These are phyloP conservation scores for Cinclus mexicanus DNA, from an alignment of 2,113 vertebrate species.

Conservation along the genomic window DNA sequence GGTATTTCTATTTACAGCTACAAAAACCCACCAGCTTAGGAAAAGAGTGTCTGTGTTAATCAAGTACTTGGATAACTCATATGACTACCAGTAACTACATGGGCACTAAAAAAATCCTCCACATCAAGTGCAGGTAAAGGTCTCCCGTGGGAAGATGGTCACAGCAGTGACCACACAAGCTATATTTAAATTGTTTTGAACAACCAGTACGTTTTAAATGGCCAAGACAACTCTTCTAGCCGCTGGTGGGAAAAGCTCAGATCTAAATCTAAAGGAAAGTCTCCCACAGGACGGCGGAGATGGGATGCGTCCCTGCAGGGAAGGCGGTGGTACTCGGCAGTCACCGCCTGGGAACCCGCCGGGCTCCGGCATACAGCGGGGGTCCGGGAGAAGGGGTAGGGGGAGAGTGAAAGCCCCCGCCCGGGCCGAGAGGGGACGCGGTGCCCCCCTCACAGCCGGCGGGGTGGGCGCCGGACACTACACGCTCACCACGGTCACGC, in stretches of 20 bases:
- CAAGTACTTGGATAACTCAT: neutral
- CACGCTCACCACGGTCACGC: neutral
- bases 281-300: neutral
- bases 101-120: neutral
- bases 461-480: neutral
- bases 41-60: neutral
- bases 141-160: neutral
- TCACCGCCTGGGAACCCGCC: neutral
- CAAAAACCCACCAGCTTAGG: neutral
- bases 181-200: conserved; percentile 3
- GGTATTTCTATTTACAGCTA: conserved; percentile 13
- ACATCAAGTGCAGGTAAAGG: neutral
- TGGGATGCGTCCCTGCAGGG: neutral
- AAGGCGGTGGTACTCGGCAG: neutral
- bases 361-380: neutral
- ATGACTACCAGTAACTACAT: conserved; percentile 18
- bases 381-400: neutral
- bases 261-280: neutral
- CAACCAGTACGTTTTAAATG: neutral
- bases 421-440: neutral
- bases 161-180: neutral
- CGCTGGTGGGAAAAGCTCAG: neutral
- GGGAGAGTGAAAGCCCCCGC: neutral
- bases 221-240: neutral
- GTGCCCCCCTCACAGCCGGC: neutral